A percentile compares a stretch with the other conserved stretches of the same genome.
Evolutionary conservation across 2,797 vertebrate species (phyloP).

Genomic region (Xiphophorus birchmanni): DNA sequence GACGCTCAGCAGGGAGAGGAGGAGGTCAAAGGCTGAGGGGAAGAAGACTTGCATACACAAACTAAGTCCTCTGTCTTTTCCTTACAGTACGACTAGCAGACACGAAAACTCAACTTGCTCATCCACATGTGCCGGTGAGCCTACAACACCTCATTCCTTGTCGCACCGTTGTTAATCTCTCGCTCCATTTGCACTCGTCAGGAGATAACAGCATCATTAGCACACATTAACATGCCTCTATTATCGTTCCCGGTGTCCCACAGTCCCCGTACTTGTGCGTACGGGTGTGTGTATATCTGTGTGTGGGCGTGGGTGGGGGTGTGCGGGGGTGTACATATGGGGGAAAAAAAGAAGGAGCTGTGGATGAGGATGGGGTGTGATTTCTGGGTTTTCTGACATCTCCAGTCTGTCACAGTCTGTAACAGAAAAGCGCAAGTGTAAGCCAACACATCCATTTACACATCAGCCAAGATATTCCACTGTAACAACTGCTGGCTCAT

Average conservation of each 20-base stretch:
- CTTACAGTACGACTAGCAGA: conserved; percentile 10
- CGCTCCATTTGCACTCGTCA: conserved; percentile 73
- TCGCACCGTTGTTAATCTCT: conserved; percentile 66
- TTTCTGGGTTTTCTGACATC: conserved; percentile 42
- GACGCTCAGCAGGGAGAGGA: conserved; percentile 45
- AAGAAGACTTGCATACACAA: conserved; percentile 19
- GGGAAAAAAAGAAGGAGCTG: conserved; percentile 28
- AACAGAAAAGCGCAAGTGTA: conserved; percentile 25
- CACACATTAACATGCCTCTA: conserved; percentile 74
- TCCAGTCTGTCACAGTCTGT: conserved; percentile 36
- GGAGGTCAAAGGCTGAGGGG: conserved; percentile 50
- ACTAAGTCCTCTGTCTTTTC: conserved; percentile 8
- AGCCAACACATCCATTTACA: conserved; percentile 55
- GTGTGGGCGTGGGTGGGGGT: not conserved
- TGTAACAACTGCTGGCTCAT: conserved; percentile 36
- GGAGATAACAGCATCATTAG: conserved; percentile 78
- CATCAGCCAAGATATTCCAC: conserved; percentile 37
- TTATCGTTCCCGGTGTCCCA: conserved; percentile 65
- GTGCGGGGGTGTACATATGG: not conserved
- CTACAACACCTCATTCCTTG: conserved; percentile 59
- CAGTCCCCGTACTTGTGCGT: conserved; percentile 26
- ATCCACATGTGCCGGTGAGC: conserved; percentile 36
- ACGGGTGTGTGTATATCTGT: not conserved
- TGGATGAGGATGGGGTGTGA: conserved; percentile 50
- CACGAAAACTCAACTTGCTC: conserved; percentile 23